Base-by-base conservation (phyloP, 2,113 vertebrate genomes). In the Limanda limanda region DNA sequence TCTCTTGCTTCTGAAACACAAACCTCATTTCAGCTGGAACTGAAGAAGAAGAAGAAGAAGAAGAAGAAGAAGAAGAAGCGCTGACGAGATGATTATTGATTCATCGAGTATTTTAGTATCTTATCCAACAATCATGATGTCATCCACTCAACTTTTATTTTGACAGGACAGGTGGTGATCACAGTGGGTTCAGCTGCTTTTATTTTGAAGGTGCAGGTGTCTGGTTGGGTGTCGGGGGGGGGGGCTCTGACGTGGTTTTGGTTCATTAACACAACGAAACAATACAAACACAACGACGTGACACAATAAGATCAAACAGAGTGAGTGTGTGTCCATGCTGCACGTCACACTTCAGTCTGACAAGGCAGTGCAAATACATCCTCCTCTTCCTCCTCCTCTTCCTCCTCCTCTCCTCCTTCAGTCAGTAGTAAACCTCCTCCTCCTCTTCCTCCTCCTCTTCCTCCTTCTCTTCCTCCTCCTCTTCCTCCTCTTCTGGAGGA, bases 331-430 rank as follows among this genome's bases (percentile, higher is more conserved):
- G 73, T 67, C 55, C 59, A 63, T 61, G 79, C 64, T 59, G 47
- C 47, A 17, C 47, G 47, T 17, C 47, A 51, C 17, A 72, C 64
- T 63, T 47, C 57, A 56, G 48, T 71, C 73, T 62, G 71, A 63
- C 71, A 69, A 68, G 73, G 77, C 86, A 86, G 87, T 85, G 90
- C 85, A 91, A 83, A 80, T 71, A 64, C 17, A 56, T 42, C 21
- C 42, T 62, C 73, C 18, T 75, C 76, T 61, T 74, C 67, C 48
- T 84, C 79, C 13, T 76, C 81, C 14, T 75, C 68, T 23, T 84
- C 78, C 12, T 79, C 81, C 18, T 20, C 18, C 27, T 27, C 27
- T 31, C 31, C 31, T 4, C 31, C 61, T 11, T 51, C 55, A 61
- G 56, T 83, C 76, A 83, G 81, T 59, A 76, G 76, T 68, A 35